phyloP scores from a whole-genome alignment of 2,797 vertebrate species.

The Threskiornis aethiopicus region DNA sequence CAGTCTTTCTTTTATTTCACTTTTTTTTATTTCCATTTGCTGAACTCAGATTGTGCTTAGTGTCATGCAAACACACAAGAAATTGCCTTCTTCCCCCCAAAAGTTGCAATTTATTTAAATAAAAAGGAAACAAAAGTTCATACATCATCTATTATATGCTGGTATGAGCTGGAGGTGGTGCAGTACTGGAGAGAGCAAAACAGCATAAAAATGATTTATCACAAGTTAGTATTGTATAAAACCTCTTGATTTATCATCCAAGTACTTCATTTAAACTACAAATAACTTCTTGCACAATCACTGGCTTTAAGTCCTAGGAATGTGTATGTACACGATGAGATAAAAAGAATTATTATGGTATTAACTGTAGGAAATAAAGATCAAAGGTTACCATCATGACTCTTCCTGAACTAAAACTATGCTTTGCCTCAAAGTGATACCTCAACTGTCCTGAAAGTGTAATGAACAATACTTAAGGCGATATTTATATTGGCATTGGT shows the following conservation, averaged over 20 bases:
- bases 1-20: not conserved
- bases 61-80: not conserved
- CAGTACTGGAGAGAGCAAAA: not conserved
- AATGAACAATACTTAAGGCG: slow-evolving; percentile 1
- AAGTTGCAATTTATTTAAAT: not conserved
- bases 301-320: slow-evolving; percentile 33
- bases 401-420: slow-evolving; percentile 48
- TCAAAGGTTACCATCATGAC: slow-evolving; percentile 51
- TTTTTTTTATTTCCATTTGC: not conserved
- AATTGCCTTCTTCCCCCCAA: not conserved
- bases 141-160: not conserved
- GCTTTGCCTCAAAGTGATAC: slow-evolving; percentile 40
- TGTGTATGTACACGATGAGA: slow-evolving; percentile 25
- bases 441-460: slow-evolving; percentile 23
- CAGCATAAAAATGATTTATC: slow-evolving; percentile 39
- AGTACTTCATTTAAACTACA: slow-evolving; percentile 52
- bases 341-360: slow-evolving; percentile 60
- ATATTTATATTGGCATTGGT: slow-evolving; percentile 12
- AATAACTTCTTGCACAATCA: slow-evolving; percentile 50
- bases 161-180: not conserved
- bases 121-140: not conserved
- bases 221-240: slow-evolving; percentile 20
- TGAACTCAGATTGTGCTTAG: not conserved
- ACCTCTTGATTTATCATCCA: slow-evolving; percentile 36
- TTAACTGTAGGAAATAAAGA: slow-evolving; percentile 65